Base-by-base conservation (phyloP, 2,888 invertebrate species). In the Esperia sulphurella region DNA sequence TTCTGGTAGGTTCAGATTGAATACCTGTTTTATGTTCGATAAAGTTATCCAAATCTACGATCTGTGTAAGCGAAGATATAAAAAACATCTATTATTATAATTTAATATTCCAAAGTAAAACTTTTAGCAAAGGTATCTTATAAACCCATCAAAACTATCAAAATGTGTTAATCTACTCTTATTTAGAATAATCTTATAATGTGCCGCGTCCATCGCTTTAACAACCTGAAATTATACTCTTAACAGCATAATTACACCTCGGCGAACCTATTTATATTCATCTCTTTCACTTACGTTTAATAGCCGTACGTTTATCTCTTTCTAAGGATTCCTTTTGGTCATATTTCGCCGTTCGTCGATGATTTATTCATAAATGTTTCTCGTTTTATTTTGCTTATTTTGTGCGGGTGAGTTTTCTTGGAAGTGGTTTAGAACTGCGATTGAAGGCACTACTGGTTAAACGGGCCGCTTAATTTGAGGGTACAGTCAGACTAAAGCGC, bases 211-310 rank as follows among this genome's bases (percentile, higher is more conserved):
- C 71, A 70, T 67, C 76, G 69, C 71, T 65, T 70, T 69, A 74
- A 71, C 72, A 75, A 75, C 75, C 63, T 72, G 61, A 78, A 78
- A 82, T 82, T 82, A 83, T 78, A 74, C 69, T 74, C 68, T 71
- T 72, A 82, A 83, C 83, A 76, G 74, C 76, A 80, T 85, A 83
- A 85, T 83, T 81, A 77, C 68, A 75, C 61, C 68, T 74, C 62
- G 51, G 49, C 65, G 62, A 61, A 63, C 69, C 72, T 71, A 74
- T 64, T 68, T 66, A 68, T 54, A 40, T 39, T 50, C 52, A 21
- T 72, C 77, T 59, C 70, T 46, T 51, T 80, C 64, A 40, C 53
- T 60, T 33, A 43, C 43, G 14, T 3, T 3, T 0, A 43, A 10
- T 46, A 14, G 28, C n/a, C 8, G 45, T 66, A 55, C 45, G 8